A percentile compares a stretch with the other conserved stretches of the same genome.
Conservation (phyloP, 2,113 vertebrate genomes). For the Acrocephalus arundinaceus region DNA sequence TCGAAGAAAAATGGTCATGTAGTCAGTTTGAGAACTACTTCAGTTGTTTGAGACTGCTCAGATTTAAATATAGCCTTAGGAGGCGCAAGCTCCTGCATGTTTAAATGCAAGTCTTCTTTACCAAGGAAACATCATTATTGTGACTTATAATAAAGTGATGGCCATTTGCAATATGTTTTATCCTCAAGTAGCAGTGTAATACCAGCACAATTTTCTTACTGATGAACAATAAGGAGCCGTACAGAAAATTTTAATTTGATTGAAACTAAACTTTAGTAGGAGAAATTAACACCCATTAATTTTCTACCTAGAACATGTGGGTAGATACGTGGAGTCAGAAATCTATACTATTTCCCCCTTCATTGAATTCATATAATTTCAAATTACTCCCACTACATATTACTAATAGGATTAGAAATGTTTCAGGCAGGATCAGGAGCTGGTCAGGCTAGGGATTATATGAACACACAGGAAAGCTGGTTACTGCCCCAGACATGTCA, state of each 20-base stretch:
- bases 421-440: neutral
- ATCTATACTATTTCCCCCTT: neutral
- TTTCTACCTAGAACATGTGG: neutral
- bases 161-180: conserved; percentile 21
- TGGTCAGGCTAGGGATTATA: neutral
- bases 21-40: conserved; percentile 67
- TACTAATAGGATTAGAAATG: neutral
- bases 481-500: neutral
- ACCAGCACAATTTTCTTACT: neutral
- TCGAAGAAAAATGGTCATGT: conserved; percentile 59
- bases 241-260: conserved; percentile 1
- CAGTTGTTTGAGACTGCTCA: conserved; percentile 2
- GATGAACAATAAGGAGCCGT: neutral
- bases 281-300: neutral
- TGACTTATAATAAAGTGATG: conserved; percentile 43
- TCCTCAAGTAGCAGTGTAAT: neutral
- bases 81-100: neutral
- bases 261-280: neutral
- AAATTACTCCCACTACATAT: neutral
- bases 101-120: conserved; percentile 29
- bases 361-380: neutral
- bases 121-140: conserved; percentile 39
- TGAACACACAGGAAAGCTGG: neutral
- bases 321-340: neutral
- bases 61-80: conserved; percentile 56